Percentiles rank a stretch among this genome's conserved stretches.
Evolutionary conservation across 2,113 vertebrate genomes (phyloP).

Genomic region (Alouatta palliata): DNA sequence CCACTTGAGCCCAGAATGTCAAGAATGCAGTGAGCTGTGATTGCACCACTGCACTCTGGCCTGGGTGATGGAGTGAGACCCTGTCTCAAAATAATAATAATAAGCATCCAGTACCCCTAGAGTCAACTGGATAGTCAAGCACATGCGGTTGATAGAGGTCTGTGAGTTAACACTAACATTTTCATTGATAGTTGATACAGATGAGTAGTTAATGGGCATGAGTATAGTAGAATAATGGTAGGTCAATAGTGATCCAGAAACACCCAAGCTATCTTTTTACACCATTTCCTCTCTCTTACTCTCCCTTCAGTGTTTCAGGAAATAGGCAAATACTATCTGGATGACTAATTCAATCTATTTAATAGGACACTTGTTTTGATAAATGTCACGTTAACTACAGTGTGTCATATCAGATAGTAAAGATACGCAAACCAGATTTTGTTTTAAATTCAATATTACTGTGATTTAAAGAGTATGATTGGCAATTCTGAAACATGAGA

Average conservation of each 20-base stretch:
- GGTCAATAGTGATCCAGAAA: neutral
- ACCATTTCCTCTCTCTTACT: neutral
- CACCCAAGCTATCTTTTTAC: neutral
- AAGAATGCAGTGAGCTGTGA: too few species aligned
- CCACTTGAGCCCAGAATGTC: too few species aligned
- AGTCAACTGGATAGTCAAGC: neutral
- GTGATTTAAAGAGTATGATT: slow-evolving; percentile 54
- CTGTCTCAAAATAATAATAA: too few species aligned
- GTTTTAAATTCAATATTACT: slow-evolving; percentile 75
- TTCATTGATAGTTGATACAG: neutral
- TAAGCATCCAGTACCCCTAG: neutral
- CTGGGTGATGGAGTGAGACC: too few species aligned
- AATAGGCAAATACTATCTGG: slow-evolving; percentile 29
- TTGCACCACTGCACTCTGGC: too few species aligned
- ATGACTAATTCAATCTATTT: slow-evolving; percentile 72
- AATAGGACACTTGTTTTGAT: slow-evolving; percentile 70
- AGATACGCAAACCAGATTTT: slow-evolving; percentile 61
- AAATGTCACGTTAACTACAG: slow-evolving; percentile 67
- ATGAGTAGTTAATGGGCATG: too few species aligned
- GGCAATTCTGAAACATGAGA: slow-evolving; percentile 34
- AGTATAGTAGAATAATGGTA: too few species aligned
- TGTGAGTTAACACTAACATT: neutral
- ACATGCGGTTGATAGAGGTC: too few species aligned
- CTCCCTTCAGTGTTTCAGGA: neutral
- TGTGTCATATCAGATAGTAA: slow-evolving; percentile 72